A percentile compares a stretch with the other conserved stretches of the same genome.
Evolutionary conservation across 2,113 vertebrate genomes (phyloP).

Genomic region (Tetrao urogallus): DNA sequence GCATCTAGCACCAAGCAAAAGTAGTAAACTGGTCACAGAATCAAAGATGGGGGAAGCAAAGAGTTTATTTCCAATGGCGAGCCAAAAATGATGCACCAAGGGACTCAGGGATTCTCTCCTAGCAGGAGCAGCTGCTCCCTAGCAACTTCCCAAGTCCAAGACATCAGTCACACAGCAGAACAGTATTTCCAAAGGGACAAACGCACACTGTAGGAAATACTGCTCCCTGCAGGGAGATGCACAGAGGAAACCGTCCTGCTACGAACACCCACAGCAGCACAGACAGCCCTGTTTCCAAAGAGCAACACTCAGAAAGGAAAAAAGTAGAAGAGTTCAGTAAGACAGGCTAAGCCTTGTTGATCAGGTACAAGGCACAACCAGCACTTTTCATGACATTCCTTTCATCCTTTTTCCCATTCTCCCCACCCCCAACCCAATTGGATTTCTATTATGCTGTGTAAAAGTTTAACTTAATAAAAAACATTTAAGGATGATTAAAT

Average conservation of each 20-base stretch:
- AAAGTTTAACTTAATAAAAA: neutral
- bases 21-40: neutral
- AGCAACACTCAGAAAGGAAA: neutral
- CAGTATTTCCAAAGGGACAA: neutral
- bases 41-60: neutral
- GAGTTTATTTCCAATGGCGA: neutral
- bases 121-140: neutral
- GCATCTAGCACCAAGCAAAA: neutral
- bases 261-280: neutral
- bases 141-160: neutral
- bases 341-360: neutral
- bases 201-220: rapidly evolving
- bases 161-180: neutral
- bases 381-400: neutral
- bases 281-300: neutral
- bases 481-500: neutral
- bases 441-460: neutral
- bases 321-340: neutral
- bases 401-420: neutral
- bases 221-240: neutral
- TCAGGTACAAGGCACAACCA: neutral
- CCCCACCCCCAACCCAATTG: neutral
- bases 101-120: neutral
- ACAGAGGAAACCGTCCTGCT: neutral
- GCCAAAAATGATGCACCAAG: neutral